Conservation (phyloP, 2,888 invertebrate species). For the Empis livida region DNA sequence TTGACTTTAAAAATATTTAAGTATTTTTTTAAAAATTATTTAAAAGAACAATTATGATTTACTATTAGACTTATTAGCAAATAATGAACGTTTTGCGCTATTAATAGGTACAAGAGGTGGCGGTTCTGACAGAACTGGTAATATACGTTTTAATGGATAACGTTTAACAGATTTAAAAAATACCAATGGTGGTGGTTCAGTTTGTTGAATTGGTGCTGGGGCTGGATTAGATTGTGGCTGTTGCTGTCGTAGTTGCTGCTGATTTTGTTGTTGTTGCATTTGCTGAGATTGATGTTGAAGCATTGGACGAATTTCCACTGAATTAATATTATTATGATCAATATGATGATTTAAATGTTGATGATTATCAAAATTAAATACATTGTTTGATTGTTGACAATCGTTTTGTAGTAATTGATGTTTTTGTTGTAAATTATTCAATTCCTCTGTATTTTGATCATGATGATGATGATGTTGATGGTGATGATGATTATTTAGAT, state of each 20-base stretch:
- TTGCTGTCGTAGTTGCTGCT: background rate
- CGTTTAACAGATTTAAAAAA: constrained; percentile 16
- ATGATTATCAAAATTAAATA: background rate
- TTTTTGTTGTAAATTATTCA: too few relatives aligned
- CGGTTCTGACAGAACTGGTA: constrained; percentile 17
- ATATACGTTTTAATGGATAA: constrained; percentile 13
- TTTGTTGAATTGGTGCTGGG: background rate
- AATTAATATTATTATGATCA: too few relatives aligned
- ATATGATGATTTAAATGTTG: background rate
- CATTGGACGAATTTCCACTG: too few relatives aligned
- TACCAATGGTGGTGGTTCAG: constrained; percentile 18
- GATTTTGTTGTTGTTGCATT: background rate
- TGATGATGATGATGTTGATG: background rate
- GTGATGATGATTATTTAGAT: constrained; percentile 2
- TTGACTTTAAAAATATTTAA: too few relatives aligned
- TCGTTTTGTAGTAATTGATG: background rate
- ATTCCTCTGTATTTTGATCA: constrained; percentile 1
- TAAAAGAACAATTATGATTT: too few relatives aligned
- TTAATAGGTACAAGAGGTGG: constrained; percentile 18
- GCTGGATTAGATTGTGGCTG: background rate
- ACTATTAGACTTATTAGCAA: too few relatives aligned
- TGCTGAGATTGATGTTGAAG: background rate
- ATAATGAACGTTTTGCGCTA: background rate
- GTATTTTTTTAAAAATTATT: too few relatives aligned
- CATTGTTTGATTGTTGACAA: background rate